Evolutionary conservation across 1,140 invertebrate genomes (phyloP).

Genomic region (Zaprionus tsacasi): DNA sequence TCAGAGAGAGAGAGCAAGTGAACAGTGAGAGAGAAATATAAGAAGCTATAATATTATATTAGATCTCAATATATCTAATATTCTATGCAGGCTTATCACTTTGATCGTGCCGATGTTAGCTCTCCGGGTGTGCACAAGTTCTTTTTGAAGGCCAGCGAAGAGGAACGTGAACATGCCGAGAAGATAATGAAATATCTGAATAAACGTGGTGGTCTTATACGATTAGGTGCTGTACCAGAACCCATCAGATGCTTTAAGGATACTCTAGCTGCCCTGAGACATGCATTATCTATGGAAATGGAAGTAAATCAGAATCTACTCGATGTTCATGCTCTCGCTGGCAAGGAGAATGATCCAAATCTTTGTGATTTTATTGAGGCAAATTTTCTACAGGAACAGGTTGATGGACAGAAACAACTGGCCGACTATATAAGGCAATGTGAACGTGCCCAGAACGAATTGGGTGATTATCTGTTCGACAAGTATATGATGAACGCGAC

Average conservation of each 20-base stretch:
- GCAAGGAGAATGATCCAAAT: constrained; percentile 88
- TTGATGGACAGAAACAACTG: constrained; percentile 90
- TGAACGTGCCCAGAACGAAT: constrained; percentile 88
- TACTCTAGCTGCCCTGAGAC: constrained; percentile 88
- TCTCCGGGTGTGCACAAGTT: constrained; percentile 89
- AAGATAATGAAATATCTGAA: constrained; percentile 92
- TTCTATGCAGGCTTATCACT: constrained; percentile 88
- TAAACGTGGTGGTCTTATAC: constrained; percentile 90
- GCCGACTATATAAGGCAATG: constrained; percentile 89
- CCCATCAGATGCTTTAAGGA: constrained; percentile 88
- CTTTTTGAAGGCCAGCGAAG: constrained; percentile 89
- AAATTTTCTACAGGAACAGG: constrained; percentile 90
- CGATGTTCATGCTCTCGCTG: constrained; percentile 88
- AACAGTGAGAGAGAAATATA: neutral
- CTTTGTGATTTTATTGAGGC: constrained; percentile 90
- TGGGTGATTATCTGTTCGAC: constrained; percentile 91
- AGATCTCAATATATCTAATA: neutral
- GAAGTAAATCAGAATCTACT: constrained; percentile 91
- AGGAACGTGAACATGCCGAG: constrained; percentile 91
- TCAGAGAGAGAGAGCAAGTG: neutral
- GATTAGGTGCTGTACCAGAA: constrained; percentile 85
- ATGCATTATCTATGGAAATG: constrained; percentile 91
- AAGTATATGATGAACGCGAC: constrained; percentile 78
- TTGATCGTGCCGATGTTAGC: constrained; percentile 92
- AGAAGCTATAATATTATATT: too few species aligned